A percentile compares a stretch with the other conserved stretches of the same genome.
Conservation (phyloP, 2,113 vertebrate species). For the Pteruthius melanotis region DNA sequence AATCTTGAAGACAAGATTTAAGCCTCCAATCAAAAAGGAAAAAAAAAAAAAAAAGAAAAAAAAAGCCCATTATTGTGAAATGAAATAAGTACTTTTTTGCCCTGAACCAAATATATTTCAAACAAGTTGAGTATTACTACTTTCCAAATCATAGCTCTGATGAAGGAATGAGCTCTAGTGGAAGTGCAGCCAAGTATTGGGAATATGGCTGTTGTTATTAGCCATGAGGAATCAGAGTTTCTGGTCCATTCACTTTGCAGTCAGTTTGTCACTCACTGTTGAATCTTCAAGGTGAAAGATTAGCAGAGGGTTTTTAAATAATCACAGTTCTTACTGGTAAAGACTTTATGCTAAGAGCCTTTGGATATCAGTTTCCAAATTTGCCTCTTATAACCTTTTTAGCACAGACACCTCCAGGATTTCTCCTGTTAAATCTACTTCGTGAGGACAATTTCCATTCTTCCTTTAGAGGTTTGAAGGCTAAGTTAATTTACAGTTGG, state of each 20-base stretch:
- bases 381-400: background rate
- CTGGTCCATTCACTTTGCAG: conserved; percentile 15
- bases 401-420: background rate
- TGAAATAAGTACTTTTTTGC: background rate
- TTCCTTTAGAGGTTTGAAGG: background rate
- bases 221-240: background rate
- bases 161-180: conserved; percentile 16
- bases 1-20: background rate
- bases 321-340: background rate
- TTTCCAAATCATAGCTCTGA: conserved; percentile 15
- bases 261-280: conserved; percentile 42
- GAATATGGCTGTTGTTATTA: background rate
- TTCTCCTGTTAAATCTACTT: background rate
- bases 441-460: background rate
- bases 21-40: background rate
- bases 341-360: background rate
- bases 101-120: conserved; percentile 14
- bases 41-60: background rate
- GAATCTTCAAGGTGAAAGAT: conserved; percentile 54
- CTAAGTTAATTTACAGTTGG: background rate
- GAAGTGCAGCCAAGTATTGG: conserved; percentile 31
- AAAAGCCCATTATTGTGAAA: background rate
- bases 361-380: background rate
- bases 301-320: background rate
- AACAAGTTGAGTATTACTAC: background rate